These are phyloP conservation scores for Aleiodes testaceus DNA, from an alignment of 2,888 invertebrate genomes.

Conservation along the genomic window DNA sequence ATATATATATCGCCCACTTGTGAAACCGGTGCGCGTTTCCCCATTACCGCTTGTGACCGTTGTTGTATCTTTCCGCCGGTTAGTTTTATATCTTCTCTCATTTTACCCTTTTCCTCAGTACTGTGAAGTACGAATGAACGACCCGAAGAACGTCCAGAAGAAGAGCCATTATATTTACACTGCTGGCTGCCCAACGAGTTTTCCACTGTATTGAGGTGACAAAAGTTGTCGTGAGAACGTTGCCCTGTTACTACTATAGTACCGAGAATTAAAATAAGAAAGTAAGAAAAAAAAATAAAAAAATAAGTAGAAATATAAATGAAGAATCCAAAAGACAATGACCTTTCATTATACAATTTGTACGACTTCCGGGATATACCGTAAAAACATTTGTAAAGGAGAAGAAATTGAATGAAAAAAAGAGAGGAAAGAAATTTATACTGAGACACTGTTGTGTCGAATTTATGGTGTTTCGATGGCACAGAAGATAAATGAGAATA, in stretches of 20 bases:
- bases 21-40: constrained; percentile 35
- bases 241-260: constrained; percentile 29
- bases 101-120: constrained; percentile 36
- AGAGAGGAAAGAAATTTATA: constrained; percentile 8
- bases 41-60: constrained; percentile 29
- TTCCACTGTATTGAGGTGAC: constrained; percentile 42
- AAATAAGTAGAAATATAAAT: background rate
- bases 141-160: constrained; percentile 34
- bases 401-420: constrained; percentile 11
- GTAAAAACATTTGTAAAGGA: background rate
- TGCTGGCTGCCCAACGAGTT: constrained; percentile 30
- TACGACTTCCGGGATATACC: constrained; percentile 18
- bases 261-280: constrained; percentile 19
- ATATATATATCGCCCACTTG: constrained; percentile 21
- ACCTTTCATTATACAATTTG: constrained; percentile 28
- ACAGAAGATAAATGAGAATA: constrained; percentile 29
- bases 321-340: constrained; percentile 24
- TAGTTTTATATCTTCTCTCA: constrained; percentile 32
- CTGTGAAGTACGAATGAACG: constrained; percentile 24
- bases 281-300: background rate
- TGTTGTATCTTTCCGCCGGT: constrained; percentile 25
- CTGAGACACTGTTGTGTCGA: constrained; percentile 27
- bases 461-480: constrained; percentile 24
- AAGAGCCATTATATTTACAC: constrained; percentile 34
- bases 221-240: constrained; percentile 49